Evolutionary conservation across 2,113 vertebrate genomes (phyloP).

Genomic region (Diadophis punctatus): DNA sequence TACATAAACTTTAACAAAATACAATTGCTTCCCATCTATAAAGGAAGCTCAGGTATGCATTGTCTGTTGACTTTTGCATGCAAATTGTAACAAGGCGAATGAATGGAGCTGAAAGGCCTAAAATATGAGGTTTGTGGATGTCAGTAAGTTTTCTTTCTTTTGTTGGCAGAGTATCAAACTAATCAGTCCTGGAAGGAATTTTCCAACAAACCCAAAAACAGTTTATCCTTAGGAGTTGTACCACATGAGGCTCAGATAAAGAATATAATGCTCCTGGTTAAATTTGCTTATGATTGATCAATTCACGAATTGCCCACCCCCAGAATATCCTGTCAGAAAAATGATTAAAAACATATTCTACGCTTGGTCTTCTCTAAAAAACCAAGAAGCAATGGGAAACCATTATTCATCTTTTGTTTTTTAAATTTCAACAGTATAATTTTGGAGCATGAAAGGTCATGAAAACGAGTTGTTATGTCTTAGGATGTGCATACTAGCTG

Average conservation of each 20-base stretch:
- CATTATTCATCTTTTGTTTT: neutral
- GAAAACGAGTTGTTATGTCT: no score
- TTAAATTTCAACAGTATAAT: neutral
- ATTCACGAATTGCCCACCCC: neutral
- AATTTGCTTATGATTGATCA: neutral
- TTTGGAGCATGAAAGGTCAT: neutral
- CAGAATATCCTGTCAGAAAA: neutral
- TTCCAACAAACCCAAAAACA: neutral
- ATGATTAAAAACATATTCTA: neutral
- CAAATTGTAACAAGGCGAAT: neutral
- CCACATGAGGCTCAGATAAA: neutral
- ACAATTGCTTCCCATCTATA: neutral
- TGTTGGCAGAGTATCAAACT: neutral
- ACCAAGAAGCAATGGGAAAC: neutral
- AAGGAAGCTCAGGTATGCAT: conserved; percentile 2
- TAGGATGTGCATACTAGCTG: no score
- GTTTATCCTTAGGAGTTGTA: neutral
- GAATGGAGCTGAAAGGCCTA: conserved; percentile 3
- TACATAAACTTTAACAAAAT: neutral
- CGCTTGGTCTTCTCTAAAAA: neutral
- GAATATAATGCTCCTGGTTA: neutral
- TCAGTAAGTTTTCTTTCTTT: conserved; percentile 6
- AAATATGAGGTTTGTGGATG: neutral
- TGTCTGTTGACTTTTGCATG: conserved; percentile 10
- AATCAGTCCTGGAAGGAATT: neutral